Evolutionary conservation across 2,888 invertebrate genomes (phyloP), one percentile per base, ranked within the genome.

Genomic region (Mesorhabditis sp.): DNA sequence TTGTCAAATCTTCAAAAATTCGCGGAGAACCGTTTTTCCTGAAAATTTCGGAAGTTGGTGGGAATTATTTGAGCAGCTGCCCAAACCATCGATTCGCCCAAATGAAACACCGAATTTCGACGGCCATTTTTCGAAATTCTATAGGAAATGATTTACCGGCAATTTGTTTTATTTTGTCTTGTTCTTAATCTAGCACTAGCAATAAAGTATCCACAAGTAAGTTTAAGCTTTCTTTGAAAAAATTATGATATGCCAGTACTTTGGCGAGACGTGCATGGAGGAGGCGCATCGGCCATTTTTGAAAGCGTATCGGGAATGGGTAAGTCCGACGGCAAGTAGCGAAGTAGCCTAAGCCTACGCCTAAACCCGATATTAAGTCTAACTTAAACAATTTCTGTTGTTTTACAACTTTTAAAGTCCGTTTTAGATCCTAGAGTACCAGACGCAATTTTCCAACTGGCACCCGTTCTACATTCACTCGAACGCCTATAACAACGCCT

Each of bases 261-360:
- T 50, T 50, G 58, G 58, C n/a, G 58, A 50, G n/a, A 50, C 7
- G 7, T 50, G 58, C n/a, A n/a, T 50, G 58, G 58, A 50, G 58
- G n/a, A 50, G 10, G n/a, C 10, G 7, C 58, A 50, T n/a, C 58
- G 58, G n/a, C 58, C 58, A n/a, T n/a, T 50, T 10, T n/a, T 50
- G 58, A 50, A 50, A 50, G 58, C 58, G 10, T 50, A 50, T 50
- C 58, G 58, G n/a, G 58, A 50, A 50, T 50, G 58, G 58, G 58
- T 50, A n/a, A 50, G 58, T 50, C 0, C 10, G 58, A 2, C n/a
- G 58, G 1, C 58, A 50, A 50, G 50, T 50, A 13, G 7, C 58
- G 1, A 13, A 50, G n/a, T 13, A 50, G n/a, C 7, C n/a, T 50
- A n/a, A 50, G 58, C 10, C 10, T 10, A 50, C n/a, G 58, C 10